Conservation (phyloP, 2,113 vertebrate genomes). For the Callocephalon fimbriatum region DNA sequence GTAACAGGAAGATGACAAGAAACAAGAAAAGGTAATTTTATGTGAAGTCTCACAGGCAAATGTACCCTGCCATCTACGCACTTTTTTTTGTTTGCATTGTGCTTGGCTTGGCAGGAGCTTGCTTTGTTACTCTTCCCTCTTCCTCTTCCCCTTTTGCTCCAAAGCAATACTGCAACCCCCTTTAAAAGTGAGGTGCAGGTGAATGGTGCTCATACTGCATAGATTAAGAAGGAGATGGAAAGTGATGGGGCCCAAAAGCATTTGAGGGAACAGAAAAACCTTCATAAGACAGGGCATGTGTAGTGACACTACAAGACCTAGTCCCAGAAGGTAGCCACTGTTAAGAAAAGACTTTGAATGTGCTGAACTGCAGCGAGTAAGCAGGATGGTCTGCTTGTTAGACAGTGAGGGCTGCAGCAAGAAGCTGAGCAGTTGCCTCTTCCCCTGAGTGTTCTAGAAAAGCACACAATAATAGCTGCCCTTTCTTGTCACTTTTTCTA, state of each 20-base stretch:
- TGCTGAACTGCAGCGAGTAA: not conserved
- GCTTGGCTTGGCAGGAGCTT: not conserved
- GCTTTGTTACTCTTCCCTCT: not conserved
- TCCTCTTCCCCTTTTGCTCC: not conserved
- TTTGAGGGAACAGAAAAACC: not conserved
- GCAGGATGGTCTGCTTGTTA: not conserved
- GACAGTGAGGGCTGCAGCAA: not conserved
- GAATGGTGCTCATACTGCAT: not conserved
- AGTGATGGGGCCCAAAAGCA: not conserved
- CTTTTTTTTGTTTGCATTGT: not conserved
- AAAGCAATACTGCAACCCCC: not conserved
- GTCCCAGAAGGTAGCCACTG: not conserved
- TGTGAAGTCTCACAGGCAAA: not conserved
- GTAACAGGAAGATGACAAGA: not conserved
- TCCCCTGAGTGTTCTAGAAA: not conserved
- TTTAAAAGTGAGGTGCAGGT: not conserved
- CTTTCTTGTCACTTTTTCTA: not conserved
- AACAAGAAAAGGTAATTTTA: not conserved
- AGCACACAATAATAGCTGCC: not conserved
- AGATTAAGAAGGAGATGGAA: not conserved
- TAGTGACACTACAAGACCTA: not conserved
- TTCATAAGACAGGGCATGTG: fast-evolving
- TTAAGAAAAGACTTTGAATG: not conserved
- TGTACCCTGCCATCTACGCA: not conserved
- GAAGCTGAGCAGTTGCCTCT: not conserved